These are phyloP conservation scores for Galerucella calmariensis DNA, from an alignment of 2,888 invertebrate species.

Conservation along the genomic window DNA sequence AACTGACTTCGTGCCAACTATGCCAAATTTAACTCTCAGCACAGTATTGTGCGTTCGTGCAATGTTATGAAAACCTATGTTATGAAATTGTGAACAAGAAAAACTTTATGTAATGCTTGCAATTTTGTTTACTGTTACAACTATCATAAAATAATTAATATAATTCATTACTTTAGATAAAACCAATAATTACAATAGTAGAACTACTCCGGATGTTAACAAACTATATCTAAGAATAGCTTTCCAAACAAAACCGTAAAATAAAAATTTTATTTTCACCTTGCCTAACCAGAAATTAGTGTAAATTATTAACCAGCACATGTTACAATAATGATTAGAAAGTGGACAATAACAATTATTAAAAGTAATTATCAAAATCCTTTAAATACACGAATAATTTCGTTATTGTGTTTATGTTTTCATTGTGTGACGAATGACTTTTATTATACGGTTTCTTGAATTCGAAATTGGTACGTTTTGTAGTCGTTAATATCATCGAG, in stretches of 20 bases:
- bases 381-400: constrained; percentile 21
- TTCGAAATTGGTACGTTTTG: constrained; percentile 31
- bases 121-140: background rate
- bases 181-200: constrained; percentile 2
- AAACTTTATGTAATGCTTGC: background rate
- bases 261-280: constrained; percentile 14
- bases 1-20: too few species aligned
- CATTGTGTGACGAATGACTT: constrained; percentile 15
- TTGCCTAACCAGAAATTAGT: constrained; percentile 13
- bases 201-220: background rate
- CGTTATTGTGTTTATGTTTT: constrained; percentile 17
- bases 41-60: too few species aligned
- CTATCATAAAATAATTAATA: constrained; percentile 1
- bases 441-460: constrained; percentile 36
- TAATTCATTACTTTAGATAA: background rate
- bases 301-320: constrained; percentile 15
- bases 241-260: background rate
- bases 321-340: constrained; percentile 33
- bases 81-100: too few species aligned
- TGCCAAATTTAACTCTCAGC: too few species aligned
- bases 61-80: background rate
- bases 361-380: constrained; percentile 12
- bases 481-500: constrained; percentile 4
- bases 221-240: background rate
- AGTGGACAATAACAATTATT: constrained; percentile 23